Conservation (phyloP, 2,113 vertebrate genomes). For the Riparia riparia region DNA sequence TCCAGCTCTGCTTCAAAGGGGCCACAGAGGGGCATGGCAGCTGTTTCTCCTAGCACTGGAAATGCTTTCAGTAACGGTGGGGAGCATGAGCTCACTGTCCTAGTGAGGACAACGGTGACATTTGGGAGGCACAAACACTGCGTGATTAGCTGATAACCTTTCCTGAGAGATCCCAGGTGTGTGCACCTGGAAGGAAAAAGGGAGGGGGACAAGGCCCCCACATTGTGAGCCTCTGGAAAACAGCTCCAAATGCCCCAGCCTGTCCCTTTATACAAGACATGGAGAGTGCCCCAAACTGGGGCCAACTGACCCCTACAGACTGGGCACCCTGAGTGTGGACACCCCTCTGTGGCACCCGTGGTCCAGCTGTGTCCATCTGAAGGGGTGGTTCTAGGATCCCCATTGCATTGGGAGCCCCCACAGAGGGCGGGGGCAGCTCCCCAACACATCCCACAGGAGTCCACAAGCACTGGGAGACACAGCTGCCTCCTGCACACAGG, state of each 20-base stretch:
- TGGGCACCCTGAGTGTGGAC: background rate
- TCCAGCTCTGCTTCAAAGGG: background rate
- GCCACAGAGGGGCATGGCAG: background rate
- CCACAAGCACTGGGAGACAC: rapidly evolving
- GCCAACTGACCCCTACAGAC: background rate
- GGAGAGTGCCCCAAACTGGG: background rate
- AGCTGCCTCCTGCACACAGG: background rate
- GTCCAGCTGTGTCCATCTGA: background rate
- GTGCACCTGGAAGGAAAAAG: background rate
- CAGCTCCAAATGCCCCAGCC: background rate
- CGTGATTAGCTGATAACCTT: conserved; percentile 24
- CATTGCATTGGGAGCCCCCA: rapidly evolving
- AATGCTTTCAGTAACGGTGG: background rate
- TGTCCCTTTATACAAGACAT: background rate
- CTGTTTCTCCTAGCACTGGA: background rate
- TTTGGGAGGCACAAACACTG: background rate
- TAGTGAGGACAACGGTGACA: conserved; percentile 17
- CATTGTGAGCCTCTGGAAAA: background rate
- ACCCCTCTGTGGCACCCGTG: rapidly evolving
- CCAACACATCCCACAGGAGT: background rate
- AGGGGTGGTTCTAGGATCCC: background rate
- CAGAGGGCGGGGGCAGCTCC: background rate
- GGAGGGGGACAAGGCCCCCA: background rate
- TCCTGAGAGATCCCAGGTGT: conserved; percentile 28
- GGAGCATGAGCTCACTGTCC: background rate